phyloP scores from a whole-genome alignment of 2,113 vertebrate genomes.

The Sinosuthora webbiana region DNA sequence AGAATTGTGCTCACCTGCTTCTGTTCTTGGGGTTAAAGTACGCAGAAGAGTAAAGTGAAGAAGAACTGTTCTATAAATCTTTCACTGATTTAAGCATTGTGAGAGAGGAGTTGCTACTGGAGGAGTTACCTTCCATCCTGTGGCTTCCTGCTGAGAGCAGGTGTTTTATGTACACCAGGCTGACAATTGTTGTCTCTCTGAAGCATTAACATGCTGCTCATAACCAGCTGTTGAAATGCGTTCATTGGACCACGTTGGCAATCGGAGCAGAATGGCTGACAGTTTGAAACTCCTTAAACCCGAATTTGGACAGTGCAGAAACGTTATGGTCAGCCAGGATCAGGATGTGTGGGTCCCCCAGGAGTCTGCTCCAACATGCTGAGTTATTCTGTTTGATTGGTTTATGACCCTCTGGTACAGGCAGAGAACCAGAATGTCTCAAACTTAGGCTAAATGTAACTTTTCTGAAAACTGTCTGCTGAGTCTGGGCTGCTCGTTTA shows the following conservation, averaged over 20 bases:
- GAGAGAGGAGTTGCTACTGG: background rate
- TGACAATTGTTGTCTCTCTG: slow-evolving; percentile 27
- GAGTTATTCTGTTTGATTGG: background rate
- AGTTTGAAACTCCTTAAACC: slow-evolving; percentile 4
- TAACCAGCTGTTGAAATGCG: slow-evolving; percentile 14
- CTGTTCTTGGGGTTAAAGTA: background rate
- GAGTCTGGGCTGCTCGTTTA: background rate
- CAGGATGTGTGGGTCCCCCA: background rate
- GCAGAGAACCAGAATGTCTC: background rate
- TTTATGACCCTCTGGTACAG: background rate
- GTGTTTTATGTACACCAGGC: slow-evolving; percentile 24
- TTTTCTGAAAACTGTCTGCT: background rate
- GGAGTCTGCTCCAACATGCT: background rate
- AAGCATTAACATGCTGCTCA: slow-evolving; percentile 38
- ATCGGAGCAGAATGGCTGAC: background rate
- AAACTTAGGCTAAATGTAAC: background rate
- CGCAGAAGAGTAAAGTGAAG: background rate
- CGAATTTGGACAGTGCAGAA: background rate
- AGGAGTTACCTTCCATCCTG: background rate
- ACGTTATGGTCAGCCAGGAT: slow-evolving; percentile 21
- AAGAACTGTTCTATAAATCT: background rate
- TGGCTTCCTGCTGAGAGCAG: slow-evolving; percentile 39
- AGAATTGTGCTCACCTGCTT: background rate
- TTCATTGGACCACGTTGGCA: background rate
- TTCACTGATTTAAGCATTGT: background rate